These are phyloP conservation scores for Ectemnius continuus DNA, from an alignment of 2,888 invertebrate genomes.

Conservation along the genomic window DNA sequence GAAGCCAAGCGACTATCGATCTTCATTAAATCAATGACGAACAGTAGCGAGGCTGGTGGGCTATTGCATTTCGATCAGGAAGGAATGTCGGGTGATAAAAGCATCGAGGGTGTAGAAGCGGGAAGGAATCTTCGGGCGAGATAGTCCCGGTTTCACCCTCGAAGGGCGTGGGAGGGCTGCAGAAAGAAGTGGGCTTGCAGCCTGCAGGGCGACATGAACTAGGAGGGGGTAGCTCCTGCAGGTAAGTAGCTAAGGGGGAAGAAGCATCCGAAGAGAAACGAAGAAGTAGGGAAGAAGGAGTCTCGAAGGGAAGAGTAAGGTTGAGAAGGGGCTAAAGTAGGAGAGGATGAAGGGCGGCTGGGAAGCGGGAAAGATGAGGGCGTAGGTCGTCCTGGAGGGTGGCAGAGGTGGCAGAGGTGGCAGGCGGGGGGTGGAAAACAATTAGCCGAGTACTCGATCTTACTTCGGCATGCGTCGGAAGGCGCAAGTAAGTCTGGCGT, in stretches of 20 bases:
- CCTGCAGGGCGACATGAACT: background rate
- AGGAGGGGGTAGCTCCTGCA: background rate
- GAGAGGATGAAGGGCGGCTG: slow-evolving; percentile 1
- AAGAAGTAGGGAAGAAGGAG: background rate
- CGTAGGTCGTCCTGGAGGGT: slow-evolving; percentile 17
- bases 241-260: background rate
- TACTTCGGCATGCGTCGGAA: slow-evolving; percentile 53
- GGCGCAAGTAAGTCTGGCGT: slow-evolving; percentile 22
- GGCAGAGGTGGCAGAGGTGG: slow-evolving; percentile 5
- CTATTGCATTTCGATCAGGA: slow-evolving; percentile 59
- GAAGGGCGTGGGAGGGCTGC: background rate
- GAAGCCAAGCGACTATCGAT: no score
- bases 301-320: background rate
- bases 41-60: slow-evolving; percentile 30
- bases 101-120: slow-evolving; percentile 1
- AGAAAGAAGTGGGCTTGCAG: background rate
- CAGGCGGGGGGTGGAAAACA: slow-evolving; percentile 56
- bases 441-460: slow-evolving; percentile 59
- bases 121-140: no score
- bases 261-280: background rate
- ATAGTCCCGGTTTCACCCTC: no score
- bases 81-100: slow-evolving; percentile 19
- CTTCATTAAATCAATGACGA: slow-evolving; percentile 7
- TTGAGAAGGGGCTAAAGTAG: background rate
- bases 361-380: slow-evolving; percentile 15